phyloP scores from a whole-genome alignment of 1,140 invertebrate genomes.

The Dinoponera quadriceps region DNA sequence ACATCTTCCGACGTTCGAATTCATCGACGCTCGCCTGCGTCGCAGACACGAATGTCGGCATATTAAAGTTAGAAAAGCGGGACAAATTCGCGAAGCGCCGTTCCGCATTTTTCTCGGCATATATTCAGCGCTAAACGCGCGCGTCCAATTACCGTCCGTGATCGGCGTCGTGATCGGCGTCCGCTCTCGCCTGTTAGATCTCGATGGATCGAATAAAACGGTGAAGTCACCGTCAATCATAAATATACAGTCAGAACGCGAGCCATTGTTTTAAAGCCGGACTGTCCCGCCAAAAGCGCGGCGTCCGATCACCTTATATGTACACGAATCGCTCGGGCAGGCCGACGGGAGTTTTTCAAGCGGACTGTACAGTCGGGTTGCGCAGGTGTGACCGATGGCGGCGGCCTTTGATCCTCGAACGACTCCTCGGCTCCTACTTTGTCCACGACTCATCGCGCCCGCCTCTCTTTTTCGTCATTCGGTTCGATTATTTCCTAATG shows the following conservation, averaged over 20 bases:
- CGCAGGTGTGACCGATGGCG: constrained; percentile 84
- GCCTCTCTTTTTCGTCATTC: constrained; percentile 72
- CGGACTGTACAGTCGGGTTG: constrained; percentile 80
- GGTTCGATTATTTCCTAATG: constrained; percentile 77
- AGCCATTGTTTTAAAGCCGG: constrained; percentile 10
- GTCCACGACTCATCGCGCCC: constrained; percentile 76
- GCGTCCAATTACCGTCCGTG: neutral
- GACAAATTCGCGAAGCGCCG: neutral
- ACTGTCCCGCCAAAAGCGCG: constrained; percentile 20
- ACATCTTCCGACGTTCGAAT: neutral
- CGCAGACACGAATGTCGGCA: neutral
- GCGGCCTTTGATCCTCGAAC: constrained; percentile 81
- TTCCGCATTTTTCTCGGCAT: neutral
- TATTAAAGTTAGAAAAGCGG: neutral
- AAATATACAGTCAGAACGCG: neutral
- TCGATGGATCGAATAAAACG: constrained; percentile 35
- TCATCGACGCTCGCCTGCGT: neutral
- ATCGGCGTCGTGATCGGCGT: too few species aligned
- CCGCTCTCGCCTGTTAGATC: too few species aligned
- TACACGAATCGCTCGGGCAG: constrained; percentile 17
- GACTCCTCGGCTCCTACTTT: constrained; percentile 80
- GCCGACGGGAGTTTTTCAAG: constrained; percentile 25
- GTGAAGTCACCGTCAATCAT: neutral
- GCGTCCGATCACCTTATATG: constrained; percentile 23
- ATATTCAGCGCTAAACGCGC: neutral